Base-by-base conservation (phyloP, 2,113 vertebrate genomes). In the Lipotes vexillifer region DNA sequence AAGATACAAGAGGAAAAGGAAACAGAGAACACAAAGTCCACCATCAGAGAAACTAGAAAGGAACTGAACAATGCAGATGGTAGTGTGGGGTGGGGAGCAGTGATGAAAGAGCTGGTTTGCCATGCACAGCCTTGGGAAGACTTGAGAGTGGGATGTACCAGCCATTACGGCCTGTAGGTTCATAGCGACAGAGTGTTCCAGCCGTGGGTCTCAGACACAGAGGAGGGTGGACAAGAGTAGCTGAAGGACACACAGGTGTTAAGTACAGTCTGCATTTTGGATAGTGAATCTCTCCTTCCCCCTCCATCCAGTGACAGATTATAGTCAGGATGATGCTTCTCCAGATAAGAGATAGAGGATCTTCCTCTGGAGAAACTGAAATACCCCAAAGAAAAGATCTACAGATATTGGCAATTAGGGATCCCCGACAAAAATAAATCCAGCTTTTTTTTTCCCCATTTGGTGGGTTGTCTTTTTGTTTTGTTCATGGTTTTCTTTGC, bases 241-340 rank as follows among this genome's bases (percentile, higher is more conserved):
- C 12, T 3, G 1, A 49, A 8, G 11, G 68, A 23, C 17, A 27
- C 0, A 1, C 8, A 27, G 6, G 10, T 8, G 5, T 20, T 21
- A 27, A n/a, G 27, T 31, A 17, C n/a, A 44, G 68, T 14, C 23
- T 71, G 44, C 29, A 20, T 29, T 41, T 57, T 15, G 59, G 27
- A 10, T 25, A 11, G 18, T 0, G 31, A n/a, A 3, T 20, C 38
- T 44, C 38, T 31, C 9, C 3, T 29, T 21, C 21, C 33, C 12
- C 27, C 80, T 31, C 23, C 2, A 66, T 3, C 15, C 11, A 9
- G 65, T 5, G 29, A 27, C 27, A 49, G 41, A 25, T 8, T 0
- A 18, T 0, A 88, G 82, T 8, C 59, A 38, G 49, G 11, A 31
- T 13, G 66, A n/a, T 9, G 25, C 17, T 89, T 27, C 29, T 78